Evolutionary conservation across 2,113 vertebrate genomes (phyloP).

Genomic region (Lathamus discolor): DNA sequence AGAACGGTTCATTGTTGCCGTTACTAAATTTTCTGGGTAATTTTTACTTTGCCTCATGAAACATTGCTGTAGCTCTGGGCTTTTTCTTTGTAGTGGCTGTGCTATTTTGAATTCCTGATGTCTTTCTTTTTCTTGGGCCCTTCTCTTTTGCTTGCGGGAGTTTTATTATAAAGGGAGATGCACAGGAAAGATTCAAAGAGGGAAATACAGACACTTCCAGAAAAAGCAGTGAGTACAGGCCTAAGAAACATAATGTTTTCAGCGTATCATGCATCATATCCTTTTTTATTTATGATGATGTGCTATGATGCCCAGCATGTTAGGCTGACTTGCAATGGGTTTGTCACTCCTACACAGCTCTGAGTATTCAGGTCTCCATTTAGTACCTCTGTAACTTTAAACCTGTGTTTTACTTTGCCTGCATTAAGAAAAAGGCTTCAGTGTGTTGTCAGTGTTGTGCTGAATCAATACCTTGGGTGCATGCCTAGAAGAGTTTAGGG

Average conservation of each 20-base stretch:
- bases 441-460: not conserved
- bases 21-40: not conserved
- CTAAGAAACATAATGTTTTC: not conserved
- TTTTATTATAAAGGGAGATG: not conserved
- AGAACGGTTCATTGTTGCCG: not conserved
- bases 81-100: not conserved
- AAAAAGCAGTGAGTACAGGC: not conserved
- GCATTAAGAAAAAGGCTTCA: not conserved
- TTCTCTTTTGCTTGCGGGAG: not conserved
- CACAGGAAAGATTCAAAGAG: not conserved
- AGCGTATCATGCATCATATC: not conserved
- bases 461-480: not conserved
- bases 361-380: not conserved
- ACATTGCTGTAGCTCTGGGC: not conserved
- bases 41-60: not conserved
- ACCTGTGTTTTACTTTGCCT: not conserved
- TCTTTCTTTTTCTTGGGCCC: not conserved
- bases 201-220: not conserved
- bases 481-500: not conserved
- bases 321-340: not conserved
- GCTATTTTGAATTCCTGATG: not conserved
- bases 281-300: not conserved
- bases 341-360: not conserved
- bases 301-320: not conserved
- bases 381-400: not conserved